phyloP scores from a whole-genome alignment of 2,797 vertebrate species.

The Loris lydekkerianus region DNA sequence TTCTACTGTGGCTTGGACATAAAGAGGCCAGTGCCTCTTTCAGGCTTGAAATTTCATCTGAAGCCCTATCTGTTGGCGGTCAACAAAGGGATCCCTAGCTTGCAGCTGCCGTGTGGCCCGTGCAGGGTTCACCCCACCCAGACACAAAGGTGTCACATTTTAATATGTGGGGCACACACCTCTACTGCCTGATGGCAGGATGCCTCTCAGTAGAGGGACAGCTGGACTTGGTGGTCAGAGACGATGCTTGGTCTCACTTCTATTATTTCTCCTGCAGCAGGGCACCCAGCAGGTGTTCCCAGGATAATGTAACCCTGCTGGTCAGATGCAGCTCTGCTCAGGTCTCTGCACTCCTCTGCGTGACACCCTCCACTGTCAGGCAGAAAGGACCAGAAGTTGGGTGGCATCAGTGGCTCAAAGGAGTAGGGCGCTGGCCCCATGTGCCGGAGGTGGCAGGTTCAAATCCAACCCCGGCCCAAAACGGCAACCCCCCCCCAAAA shows the following conservation, averaged over 20 bases:
- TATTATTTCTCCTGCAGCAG: background rate
- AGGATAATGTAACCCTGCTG: too few relatives aligned
- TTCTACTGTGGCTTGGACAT: background rate
- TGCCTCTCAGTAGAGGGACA: fast-evolving
- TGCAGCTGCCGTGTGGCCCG: fast-evolving
- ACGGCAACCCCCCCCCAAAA: too few relatives aligned
- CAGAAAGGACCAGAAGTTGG: background rate
- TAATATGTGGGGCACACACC: background rate
- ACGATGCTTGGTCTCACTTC: background rate
- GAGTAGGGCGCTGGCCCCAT: too few relatives aligned
- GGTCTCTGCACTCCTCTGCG: fast-evolving
- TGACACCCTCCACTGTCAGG: background rate
- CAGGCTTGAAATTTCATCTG: background rate
- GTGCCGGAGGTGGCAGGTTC: too few relatives aligned
- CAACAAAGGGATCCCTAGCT: fast-evolving
- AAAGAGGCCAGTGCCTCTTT: background rate
- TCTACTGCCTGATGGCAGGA: too few relatives aligned
- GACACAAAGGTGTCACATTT: background rate
- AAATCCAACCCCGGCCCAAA: too few relatives aligned
- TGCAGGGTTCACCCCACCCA: background rate
- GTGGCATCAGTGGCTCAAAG: too few relatives aligned
- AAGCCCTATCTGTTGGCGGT: background rate
- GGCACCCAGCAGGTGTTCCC: fast-evolving
- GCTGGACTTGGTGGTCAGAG: too few relatives aligned
- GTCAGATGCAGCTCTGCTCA: background rate